Evolutionary conservation across 2,888 invertebrate species (phyloP), one percentile per base, ranked within the genome.

Genomic region (Chirona hameri): DNA sequence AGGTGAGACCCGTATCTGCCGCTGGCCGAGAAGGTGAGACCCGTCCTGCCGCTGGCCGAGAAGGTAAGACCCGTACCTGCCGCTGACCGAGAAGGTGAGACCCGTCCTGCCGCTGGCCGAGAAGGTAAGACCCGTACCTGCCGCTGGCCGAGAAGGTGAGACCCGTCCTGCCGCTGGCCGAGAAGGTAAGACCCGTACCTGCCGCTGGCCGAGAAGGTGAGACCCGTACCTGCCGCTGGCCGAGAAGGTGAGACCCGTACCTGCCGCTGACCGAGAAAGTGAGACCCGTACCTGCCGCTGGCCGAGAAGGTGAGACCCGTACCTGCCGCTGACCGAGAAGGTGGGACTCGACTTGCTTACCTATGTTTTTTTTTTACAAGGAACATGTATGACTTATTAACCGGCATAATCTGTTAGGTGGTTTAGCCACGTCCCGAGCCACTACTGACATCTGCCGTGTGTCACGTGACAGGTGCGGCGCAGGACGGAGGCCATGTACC

Each of bases 191-290:
- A 57, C 18, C 21, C 12, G 39, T 39, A 39, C 39, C 39, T 39
- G 39, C 39, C 39, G 2, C 39, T 39, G 39, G 39, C 57, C 14
- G 21, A 57, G 57, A 57, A 21, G 57, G 57, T 57, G 21, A 18
- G 57, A 10, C 18, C 21, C 57, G 39, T 39, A 39, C 39, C 39
- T 39, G 39, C 7, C 39, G 7, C 39, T 39, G 7, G 39, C 39
- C 39, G 39, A 39, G 39, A 39, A 2, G 39, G 39, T 93, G 95
- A 87, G 98, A 98, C 88, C 96, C 97, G 60, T 96, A 99, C 90
- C 90, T 99, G 82, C 99, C 99, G 0, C 90, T 99, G 27, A 98
- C 98, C 0, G 96, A 97, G 89, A 92, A 97, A 85, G 94, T 99
- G 0, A 80, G 81, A 7, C 39, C 39, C 39, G 39, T 5, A n/a